Percentiles rank a stretch among this genome's conserved stretches.
These are phyloP conservation scores for Phymatocera aterrima DNA, from an alignment of 2,888 invertebrate species.

Conservation along the genomic window DNA sequence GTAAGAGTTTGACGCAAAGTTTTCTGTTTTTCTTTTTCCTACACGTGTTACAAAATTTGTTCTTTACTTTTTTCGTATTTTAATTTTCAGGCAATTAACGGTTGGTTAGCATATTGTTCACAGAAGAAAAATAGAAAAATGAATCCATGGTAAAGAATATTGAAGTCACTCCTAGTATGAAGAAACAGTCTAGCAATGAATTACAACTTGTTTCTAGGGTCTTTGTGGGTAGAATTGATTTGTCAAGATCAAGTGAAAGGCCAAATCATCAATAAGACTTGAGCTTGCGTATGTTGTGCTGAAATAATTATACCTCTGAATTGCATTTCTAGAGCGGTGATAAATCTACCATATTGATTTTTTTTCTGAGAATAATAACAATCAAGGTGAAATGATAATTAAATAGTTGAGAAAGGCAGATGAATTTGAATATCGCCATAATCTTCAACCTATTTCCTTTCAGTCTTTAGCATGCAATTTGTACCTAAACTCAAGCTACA, in stretches of 20 bases:
- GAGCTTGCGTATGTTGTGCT: slow-evolving; percentile 20
- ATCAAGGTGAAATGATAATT: not conserved
- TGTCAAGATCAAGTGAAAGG: slow-evolving; percentile 61
- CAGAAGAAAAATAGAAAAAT: not conserved
- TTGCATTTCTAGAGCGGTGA: not conserved
- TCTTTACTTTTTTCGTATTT: no score
- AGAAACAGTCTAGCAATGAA: not conserved
- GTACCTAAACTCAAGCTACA: no score
- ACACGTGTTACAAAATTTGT: not conserved
- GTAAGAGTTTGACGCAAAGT: not conserved
- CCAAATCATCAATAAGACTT: slow-evolving; percentile 53
- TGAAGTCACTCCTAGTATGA: not conserved
- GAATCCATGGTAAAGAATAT: not conserved
- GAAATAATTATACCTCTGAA: not conserved
- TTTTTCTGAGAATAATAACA: not conserved
- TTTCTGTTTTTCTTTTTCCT: not conserved
- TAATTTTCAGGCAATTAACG: no score
- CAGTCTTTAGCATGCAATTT: no score
- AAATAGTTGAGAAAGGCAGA: not conserved
- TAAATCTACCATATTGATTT: not conserved
- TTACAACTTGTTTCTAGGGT: not conserved
- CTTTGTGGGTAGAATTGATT: slow-evolving; percentile 49
- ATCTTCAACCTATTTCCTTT: no score
- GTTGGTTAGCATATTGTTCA: no score
- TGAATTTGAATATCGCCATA: no score